Percentiles rank a stretch among this genome's conserved stretches.
Evolutionary conservation across 2,113 vertebrate species (phyloP).

Genomic region (Epinephelus moara): DNA sequence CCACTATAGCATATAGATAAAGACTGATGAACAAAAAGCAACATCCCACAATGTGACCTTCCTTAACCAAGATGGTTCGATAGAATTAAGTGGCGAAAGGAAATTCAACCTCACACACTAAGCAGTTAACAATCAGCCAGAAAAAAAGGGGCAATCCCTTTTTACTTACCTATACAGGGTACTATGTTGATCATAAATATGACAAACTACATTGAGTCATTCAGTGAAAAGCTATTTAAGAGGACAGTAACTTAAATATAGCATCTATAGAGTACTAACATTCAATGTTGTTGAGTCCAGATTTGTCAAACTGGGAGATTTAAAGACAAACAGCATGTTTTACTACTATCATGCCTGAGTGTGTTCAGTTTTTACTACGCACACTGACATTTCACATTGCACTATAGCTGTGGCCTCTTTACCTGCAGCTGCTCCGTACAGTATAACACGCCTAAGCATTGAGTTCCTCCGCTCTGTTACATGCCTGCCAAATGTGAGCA

Average conservation of each 20-base stretch:
- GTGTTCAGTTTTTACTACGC: conserved; percentile 48
- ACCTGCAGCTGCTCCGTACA: conserved; percentile 21
- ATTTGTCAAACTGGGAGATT: conserved; percentile 53
- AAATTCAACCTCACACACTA: conserved; percentile 51
- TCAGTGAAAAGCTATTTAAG: conserved; percentile 45
- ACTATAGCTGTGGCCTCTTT: conserved; percentile 43
- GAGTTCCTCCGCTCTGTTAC: conserved; percentile 28
- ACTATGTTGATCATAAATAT: conserved; percentile 64
- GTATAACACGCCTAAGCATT: neutral
- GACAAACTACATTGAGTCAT: conserved; percentile 66
- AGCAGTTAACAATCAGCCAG: conserved; percentile 50
- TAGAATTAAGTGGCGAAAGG: conserved; percentile 21
- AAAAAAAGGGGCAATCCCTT: conserved; percentile 57
- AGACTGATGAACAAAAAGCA: conserved; percentile 56
- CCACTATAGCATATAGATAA: conserved; percentile 28
- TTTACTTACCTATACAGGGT: conserved; percentile 40
- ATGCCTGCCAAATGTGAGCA: conserved; percentile 47
- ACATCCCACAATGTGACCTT: conserved; percentile 56
- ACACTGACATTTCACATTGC: conserved; percentile 49
- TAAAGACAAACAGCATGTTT: conserved; percentile 43
- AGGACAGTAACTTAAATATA: conserved; percentile 50
- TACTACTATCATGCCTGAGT: conserved; percentile 46
- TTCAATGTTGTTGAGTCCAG: conserved; percentile 50
- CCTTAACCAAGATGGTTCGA: conserved; percentile 38
- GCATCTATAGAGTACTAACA: conserved; percentile 54